Percentiles rank a stretch among this genome's conserved stretches.
These are phyloP conservation scores for Pilophorus perplexus DNA, from an alignment of 2,888 invertebrate species.

Conservation along the genomic window DNA sequence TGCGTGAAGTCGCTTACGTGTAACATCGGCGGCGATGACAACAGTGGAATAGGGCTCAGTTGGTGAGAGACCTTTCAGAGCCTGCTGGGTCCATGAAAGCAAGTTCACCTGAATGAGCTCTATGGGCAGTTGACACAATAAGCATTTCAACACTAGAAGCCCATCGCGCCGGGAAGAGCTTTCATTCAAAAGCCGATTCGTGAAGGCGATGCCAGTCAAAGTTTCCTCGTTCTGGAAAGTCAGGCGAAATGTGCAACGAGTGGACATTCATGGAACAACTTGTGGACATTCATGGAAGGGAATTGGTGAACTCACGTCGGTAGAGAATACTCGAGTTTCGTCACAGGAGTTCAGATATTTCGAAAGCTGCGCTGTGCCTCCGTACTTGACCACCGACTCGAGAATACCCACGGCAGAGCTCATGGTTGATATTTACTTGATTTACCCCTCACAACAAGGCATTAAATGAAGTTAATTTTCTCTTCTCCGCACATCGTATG, in stretches of 20 bases:
- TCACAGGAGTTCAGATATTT: constrained; percentile 10
- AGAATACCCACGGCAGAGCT: not conserved
- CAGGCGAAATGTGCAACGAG: no score
- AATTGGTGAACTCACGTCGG: not conserved
- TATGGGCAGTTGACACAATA: constrained; percentile 30
- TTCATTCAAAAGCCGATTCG: constrained; percentile 36
- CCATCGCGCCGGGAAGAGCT: constrained; percentile 3
- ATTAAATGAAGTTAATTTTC: no score
- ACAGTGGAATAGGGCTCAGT: constrained; percentile 8
- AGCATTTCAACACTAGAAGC: constrained; percentile 23
- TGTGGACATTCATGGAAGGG: not conserved
- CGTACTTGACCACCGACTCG: not conserved
- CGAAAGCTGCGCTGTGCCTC: not conserved
- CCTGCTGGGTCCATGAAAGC: constrained; percentile 40
- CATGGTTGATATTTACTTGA: no score
- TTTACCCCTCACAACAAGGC: no score
- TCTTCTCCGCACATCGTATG: no score
- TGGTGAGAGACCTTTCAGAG: constrained; percentile 32
- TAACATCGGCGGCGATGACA: constrained; percentile 6
- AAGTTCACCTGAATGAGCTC: constrained; percentile 27
- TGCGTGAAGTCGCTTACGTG: constrained; percentile 23
- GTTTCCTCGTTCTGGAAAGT: constrained; percentile 30
- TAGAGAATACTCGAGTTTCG: constrained; percentile 12
- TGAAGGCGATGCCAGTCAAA: constrained; percentile 2
- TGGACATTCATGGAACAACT: not conserved